phyloP scores from a whole-genome alignment of 2,797 vertebrate genomes.

The Clarias laeviceps region DNA sequence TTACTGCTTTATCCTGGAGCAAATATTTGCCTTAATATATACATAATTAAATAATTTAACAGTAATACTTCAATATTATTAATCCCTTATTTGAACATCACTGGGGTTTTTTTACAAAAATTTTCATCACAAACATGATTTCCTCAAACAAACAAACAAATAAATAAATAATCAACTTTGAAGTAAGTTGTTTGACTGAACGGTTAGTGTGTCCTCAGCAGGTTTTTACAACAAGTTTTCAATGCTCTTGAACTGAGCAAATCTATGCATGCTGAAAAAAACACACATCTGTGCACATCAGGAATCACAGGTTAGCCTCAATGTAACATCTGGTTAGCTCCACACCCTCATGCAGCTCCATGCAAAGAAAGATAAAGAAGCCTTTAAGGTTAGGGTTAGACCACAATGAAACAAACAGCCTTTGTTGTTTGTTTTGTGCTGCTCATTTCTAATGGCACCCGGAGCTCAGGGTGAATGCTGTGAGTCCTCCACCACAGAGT shows the following conservation, averaged over 20 bases:
- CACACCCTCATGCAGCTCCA: constrained; percentile 13
- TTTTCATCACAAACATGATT: neutral
- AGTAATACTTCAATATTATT: neutral
- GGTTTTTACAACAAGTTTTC: neutral
- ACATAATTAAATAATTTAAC: neutral
- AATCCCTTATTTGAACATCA: neutral
- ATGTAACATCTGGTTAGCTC: constrained; percentile 21
- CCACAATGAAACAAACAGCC: constrained; percentile 38
- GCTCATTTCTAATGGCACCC: constrained; percentile 34
- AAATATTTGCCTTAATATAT: neutral
- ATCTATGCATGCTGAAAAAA: neutral
- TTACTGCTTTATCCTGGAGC: neutral
- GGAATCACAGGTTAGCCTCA: constrained; percentile 32
- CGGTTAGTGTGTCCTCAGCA: neutral
- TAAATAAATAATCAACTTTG: neutral
- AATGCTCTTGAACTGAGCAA: neutral
- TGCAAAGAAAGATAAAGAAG: constrained; percentile 17
- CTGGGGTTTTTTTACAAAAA: neutral
- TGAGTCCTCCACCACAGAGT: constrained; percentile 45
- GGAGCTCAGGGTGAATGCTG: constrained; percentile 31
- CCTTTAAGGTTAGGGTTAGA: constrained; percentile 34
- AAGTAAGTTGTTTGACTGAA: too few species aligned
- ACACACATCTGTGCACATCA: neutral
- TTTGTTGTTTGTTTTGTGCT: constrained; percentile 32
- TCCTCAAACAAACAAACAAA: neutral